These are phyloP conservation scores for Hepsetus odoe DNA, from an alignment of 2,113 vertebrate species.

Conservation along the genomic window DNA sequence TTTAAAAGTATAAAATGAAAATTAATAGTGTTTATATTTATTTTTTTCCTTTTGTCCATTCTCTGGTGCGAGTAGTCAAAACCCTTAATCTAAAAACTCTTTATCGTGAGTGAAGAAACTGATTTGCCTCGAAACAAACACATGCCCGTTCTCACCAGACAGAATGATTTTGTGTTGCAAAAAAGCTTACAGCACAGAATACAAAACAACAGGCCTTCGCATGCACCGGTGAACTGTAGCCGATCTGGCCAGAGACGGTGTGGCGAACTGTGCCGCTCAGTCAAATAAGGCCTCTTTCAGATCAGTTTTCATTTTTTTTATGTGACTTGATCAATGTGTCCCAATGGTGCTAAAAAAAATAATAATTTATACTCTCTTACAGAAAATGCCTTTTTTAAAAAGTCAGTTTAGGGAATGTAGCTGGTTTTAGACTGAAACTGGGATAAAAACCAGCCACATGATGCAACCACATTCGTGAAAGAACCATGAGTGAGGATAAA, in stretches of 20 bases:
- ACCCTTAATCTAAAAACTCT: neutral
- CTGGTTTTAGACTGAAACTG: no score
- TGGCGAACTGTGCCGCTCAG: no score
- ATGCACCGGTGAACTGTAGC: neutral
- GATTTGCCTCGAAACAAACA: neutral
- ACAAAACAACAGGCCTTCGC: constrained; percentile 8
- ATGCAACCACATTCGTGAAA: no score
- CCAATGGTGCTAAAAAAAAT: neutral
- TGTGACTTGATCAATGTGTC: neutral
- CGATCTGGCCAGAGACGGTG: neutral
- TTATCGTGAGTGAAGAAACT: neutral
- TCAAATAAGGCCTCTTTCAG: neutral
- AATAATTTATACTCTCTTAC: neutral
- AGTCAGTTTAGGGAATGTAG: no score
- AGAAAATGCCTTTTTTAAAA: no score
- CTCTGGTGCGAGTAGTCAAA: neutral
- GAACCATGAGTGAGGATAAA: no score
- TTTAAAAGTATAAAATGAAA: no score
- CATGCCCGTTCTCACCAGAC: neutral
- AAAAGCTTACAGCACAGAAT: constrained; percentile 31
- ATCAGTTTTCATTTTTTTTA: neutral
- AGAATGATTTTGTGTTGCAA: neutral
- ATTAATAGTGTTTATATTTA: no score
- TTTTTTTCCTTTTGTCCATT: no score
- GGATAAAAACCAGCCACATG: no score